Evolutionary conservation across 2,797 vertebrate species (phyloP).

Genomic region (Notolepis coatsorum): DNA sequence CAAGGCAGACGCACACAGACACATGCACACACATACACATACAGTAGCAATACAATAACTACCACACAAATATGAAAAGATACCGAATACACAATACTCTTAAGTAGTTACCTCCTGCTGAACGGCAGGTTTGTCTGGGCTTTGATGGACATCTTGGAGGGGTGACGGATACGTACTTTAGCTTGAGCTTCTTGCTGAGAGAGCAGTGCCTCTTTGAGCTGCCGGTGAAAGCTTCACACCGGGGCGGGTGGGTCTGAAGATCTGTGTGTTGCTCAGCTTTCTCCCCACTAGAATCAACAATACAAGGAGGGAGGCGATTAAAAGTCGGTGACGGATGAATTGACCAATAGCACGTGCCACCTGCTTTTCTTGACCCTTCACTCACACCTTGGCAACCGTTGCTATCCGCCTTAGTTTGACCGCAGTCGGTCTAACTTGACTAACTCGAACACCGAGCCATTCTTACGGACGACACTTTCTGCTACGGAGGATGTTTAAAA

Average conservation of each 20-base stretch:
- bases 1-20: neutral
- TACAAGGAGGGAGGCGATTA: neutral
- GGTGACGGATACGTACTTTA: conserved; percentile 46
- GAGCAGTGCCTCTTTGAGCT: conserved; percentile 44
- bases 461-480: too few species aligned
- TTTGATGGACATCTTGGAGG: conserved; percentile 22
- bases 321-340: too few species aligned
- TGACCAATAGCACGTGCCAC: too few species aligned
- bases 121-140: conserved; percentile 25
- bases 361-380: too few species aligned
- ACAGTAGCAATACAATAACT: conserved; percentile 18
- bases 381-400: too few species aligned
- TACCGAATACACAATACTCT: conserved; percentile 41
- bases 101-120: conserved; percentile 9
- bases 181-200: conserved; percentile 51
- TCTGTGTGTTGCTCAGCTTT: conserved; percentile 22
- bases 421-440: too few species aligned
- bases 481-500: too few species aligned
- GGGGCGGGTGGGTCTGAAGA: conserved; percentile 16
- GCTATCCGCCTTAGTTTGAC: too few species aligned
- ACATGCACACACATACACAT: conserved; percentile 25
- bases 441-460: too few species aligned
- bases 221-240: conserved; percentile 37
- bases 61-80: conserved; percentile 28
- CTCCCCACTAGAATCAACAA: conserved; percentile 16